These are phyloP conservation scores for Myiagra hebetior DNA, from an alignment of 2,113 vertebrate genomes.

Conservation along the genomic window DNA sequence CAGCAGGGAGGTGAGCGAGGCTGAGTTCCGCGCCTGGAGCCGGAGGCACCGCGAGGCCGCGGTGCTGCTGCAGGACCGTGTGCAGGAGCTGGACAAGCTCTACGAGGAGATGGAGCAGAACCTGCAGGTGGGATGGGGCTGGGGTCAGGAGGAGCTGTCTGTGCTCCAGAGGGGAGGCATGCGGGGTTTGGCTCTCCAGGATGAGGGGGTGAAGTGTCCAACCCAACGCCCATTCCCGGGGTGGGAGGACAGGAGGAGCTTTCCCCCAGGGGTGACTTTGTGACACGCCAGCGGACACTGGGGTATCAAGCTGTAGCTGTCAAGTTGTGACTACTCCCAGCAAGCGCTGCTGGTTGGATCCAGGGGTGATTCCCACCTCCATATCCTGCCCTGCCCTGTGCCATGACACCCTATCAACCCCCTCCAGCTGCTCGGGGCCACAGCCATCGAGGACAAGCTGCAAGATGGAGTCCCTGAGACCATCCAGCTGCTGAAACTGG, in stretches of 20 bases:
- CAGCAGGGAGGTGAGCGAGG: slow-evolving; percentile 80
- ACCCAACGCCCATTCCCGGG: neutral
- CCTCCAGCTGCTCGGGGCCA: slow-evolving; percentile 86
- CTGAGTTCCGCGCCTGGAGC: slow-evolving; percentile 74
- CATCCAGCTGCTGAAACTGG: slow-evolving; percentile 82
- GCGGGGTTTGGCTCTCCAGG: neutral
- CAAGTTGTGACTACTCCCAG: neutral
- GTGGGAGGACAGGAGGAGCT: neutral
- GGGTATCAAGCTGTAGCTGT: neutral
- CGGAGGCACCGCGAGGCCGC: slow-evolving; percentile 66
- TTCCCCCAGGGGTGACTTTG: neutral
- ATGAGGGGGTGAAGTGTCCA: neutral
- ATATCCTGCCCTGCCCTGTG: fast-evolving
- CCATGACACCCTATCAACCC: neutral
- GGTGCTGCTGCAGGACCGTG: slow-evolving; percentile 65
- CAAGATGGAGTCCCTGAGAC: slow-evolving; percentile 88
- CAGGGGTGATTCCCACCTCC: neutral
- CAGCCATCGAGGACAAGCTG: slow-evolving; percentile 89
- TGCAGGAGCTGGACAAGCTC: slow-evolving; percentile 71
- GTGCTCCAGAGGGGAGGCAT: neutral
- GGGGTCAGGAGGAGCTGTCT: neutral
- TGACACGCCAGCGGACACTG: neutral
- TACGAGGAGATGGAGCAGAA: slow-evolving; percentile 85
- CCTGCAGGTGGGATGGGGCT: slow-evolving; percentile 72
- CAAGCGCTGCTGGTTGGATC: neutral